Conservation (phyloP, 2,797 vertebrate species). For the Gastrophryne carolinensis region DNA sequence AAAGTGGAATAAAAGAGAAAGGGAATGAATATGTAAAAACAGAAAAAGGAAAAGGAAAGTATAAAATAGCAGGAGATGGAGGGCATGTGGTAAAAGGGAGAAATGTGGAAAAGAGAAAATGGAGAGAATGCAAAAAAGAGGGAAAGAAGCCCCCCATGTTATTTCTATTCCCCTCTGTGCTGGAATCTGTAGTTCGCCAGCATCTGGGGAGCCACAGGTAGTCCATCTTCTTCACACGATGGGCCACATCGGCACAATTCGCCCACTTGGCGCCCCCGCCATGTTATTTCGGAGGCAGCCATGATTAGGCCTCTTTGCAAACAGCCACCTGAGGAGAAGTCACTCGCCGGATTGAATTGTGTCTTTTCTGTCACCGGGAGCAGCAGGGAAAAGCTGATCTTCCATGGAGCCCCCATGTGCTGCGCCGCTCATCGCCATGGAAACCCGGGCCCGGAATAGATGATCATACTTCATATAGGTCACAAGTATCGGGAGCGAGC, state of each 20-base stretch:
- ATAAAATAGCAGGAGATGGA: no score
- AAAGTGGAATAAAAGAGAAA: not conserved
- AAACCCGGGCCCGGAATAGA: constrained; percentile 66
- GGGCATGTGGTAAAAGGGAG: no score
- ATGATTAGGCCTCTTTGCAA: constrained; percentile 2
- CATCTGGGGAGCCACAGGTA: not conserved
- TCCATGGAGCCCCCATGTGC: constrained; percentile 56
- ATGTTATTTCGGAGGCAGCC: not conserved
- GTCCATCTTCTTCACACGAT: not conserved
- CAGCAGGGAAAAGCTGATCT: constrained; percentile 50
- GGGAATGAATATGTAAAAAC: not conserved
- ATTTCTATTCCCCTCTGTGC: not conserved
- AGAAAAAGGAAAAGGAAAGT: not conserved
- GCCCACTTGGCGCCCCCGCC: not conserved
- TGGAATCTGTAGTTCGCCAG: not conserved
- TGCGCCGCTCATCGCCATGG: constrained; percentile 70
- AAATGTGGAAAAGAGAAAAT: no score
- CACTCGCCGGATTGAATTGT: constrained; percentile 14
- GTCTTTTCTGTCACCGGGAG: constrained; percentile 36
- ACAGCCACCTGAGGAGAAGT: constrained; percentile 11
- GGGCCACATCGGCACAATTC: not conserved
- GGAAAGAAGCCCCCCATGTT: no score
- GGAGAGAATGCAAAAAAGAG: no score
- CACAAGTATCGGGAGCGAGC: constrained; percentile 63
- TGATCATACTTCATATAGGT: constrained; percentile 67